Base-by-base conservation (phyloP, 2,888 invertebrate genomes). In the Aleiodes alternator region DNA sequence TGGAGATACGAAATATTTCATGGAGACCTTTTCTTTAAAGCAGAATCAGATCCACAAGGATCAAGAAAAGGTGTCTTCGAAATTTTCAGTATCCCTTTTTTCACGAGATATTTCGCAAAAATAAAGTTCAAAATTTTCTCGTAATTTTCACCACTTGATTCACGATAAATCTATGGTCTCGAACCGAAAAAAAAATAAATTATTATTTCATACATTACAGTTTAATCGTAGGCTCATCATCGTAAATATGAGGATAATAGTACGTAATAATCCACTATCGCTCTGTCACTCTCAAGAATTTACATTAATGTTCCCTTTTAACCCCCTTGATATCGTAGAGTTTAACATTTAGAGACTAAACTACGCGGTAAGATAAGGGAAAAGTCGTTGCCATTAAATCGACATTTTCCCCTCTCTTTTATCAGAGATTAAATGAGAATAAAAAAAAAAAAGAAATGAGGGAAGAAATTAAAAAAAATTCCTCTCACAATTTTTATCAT, bases 341-440 rank as follows among this genome's bases (percentile, higher is more conserved):
- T 23, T 64, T 12, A 16, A 23, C 8, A 64, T 64, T 43, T 23
- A 23, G 23, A 48, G 16, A 38, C 64, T 64, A 16, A 38, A 64
- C 64, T 64, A 48, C 16, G 48, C 59, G 14, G 59, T 12, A 12
- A 64, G 64, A 64, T 64, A 64, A 64, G 64, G 23, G 9, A 23
- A 23, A n/a, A 64, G 64, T 48, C 64, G 23, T 64, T 64, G 64
- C 64, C 16, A 64, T 64, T 64, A 64, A 34, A 14, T 14, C 61
- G 61, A 38, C 34, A 61, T 61, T 61, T 61, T n/a, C 61, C 16
- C 38, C 64, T 48, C 64, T 14, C n/a, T 11, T 11, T 12, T 48
- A 64, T 64, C 64, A 14, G 48, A 16, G 14, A 48, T 23, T 64
- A 6, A 11, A 43, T 3, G 2, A 43, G 16, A 61, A 64, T 38